Conservation (phyloP, 2,113 vertebrate genomes). For the Capricornis sumatraensis region DNA sequence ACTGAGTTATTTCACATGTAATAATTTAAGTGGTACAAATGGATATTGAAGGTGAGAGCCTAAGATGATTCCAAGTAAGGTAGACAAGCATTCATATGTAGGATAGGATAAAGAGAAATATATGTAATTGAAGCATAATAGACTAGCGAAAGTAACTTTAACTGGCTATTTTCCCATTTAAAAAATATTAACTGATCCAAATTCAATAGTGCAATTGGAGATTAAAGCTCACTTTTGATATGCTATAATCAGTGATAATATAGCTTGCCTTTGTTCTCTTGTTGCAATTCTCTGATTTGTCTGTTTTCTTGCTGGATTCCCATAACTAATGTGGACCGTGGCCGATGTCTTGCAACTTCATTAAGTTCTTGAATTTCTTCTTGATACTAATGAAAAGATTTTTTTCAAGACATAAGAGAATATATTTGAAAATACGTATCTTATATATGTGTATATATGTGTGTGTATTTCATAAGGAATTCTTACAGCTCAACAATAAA, state of each 20-base stretch:
- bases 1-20: not conserved
- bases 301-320: slow-evolving; percentile 99
- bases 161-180: not conserved
- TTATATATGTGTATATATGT: not conserved
- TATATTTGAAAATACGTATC: not conserved
- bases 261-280: slow-evolving; percentile 95
- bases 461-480: not conserved
- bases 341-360: slow-evolving; percentile 95
- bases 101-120: not conserved
- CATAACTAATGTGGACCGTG: slow-evolving; percentile 94
- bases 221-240: not conserved
- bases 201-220: not conserved
- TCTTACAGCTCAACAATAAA: not conserved
- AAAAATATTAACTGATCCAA: not conserved
- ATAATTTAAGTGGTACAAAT: not conserved
- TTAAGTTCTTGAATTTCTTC: slow-evolving; percentile 96
- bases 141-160: not conserved
- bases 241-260: not conserved
- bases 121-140: not conserved
- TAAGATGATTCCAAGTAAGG: not conserved
- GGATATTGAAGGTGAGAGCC: not conserved
- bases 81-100: not conserved
- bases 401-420: slow-evolving; percentile 22
- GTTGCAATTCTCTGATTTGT: slow-evolving; percentile 95
- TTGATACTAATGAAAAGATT: slow-evolving; percentile 87